phyloP scores from a whole-genome alignment of 2,113 vertebrate genomes.

The Plotosus lineatus region DNA sequence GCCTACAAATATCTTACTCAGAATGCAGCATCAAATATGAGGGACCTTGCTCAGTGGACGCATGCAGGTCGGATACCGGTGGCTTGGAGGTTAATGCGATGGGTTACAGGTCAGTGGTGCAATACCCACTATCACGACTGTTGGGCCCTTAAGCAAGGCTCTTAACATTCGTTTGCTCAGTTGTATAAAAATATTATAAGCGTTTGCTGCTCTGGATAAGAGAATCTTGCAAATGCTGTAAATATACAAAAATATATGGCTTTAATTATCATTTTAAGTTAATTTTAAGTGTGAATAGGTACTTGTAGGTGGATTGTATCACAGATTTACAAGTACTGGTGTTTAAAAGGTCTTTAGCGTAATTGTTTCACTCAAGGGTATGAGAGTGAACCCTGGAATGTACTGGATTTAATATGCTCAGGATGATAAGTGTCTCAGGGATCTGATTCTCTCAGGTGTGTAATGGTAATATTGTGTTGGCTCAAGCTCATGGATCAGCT shows the following conservation, averaged over 20 bases:
- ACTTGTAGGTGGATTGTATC: neutral
- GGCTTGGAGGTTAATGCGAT: too few relatives aligned
- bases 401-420: constrained; percentile 6
- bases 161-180: too few relatives aligned
- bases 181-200: too few relatives aligned
- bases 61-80: too few relatives aligned
- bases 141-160: too few relatives aligned
- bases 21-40: neutral
- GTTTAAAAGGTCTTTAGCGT: constrained; percentile 5
- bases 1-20: neutral
- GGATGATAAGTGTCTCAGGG: neutral
- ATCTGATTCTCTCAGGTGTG: constrained; percentile 23
- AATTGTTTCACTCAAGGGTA: neutral
- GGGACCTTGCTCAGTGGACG: too few relatives aligned
- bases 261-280: neutral
- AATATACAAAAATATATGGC: neutral
- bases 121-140: too few relatives aligned
- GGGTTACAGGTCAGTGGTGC: too few relatives aligned
- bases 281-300: neutral
- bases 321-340: neutral
- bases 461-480: constrained; percentile 23
- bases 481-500: neutral
- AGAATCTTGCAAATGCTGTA: too few relatives aligned
- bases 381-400: neutral
- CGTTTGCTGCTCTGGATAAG: too few relatives aligned